Percentiles rank a stretch among this genome's conserved stretches.
These are phyloP conservation scores for Zaprionus obscuricornis DNA, from an alignment of 2,888 invertebrate species.

Conservation along the genomic window DNA sequence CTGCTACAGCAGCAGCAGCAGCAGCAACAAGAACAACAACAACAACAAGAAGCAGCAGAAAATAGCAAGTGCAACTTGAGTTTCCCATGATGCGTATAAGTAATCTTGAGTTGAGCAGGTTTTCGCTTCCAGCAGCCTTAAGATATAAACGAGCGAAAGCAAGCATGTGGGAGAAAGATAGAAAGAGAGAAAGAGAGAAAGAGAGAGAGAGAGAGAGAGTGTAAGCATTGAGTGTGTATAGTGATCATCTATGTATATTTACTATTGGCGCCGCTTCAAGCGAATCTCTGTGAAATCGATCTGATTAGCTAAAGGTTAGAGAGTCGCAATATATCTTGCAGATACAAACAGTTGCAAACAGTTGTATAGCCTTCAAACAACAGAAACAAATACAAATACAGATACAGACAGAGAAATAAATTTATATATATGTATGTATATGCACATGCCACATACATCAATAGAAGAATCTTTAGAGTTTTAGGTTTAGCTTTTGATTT, in stretches of 20 bases:
- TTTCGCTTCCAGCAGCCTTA: slow-evolving; percentile 31
- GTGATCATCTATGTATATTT: background rate
- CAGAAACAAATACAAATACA: background rate
- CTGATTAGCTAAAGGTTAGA: slow-evolving; percentile 36
- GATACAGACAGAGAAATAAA: background rate
- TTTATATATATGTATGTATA: background rate
- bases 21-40: too few relatives aligned
- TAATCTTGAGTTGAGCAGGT: slow-evolving; percentile 22
- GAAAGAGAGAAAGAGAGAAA: too few relatives aligned
- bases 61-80: slow-evolving; percentile 29
- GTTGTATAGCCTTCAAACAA: too few relatives aligned
- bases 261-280: slow-evolving; percentile 1
- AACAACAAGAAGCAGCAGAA: too few relatives aligned
- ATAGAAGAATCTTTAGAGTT: slow-evolving; percentile 15
- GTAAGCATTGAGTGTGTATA: too few relatives aligned
- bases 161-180: too few relatives aligned
- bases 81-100: slow-evolving; percentile 38
- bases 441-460: background rate
- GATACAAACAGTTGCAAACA: too few relatives aligned
- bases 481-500: too few relatives aligned
- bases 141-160: too few relatives aligned
- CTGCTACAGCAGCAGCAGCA: too few relatives aligned
- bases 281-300: slow-evolving; percentile 39
- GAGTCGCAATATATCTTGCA: slow-evolving; percentile 10
- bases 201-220: too few relatives aligned